Conservation (phyloP, 2,888 invertebrate species). For the Brachycybe producta region DNA sequence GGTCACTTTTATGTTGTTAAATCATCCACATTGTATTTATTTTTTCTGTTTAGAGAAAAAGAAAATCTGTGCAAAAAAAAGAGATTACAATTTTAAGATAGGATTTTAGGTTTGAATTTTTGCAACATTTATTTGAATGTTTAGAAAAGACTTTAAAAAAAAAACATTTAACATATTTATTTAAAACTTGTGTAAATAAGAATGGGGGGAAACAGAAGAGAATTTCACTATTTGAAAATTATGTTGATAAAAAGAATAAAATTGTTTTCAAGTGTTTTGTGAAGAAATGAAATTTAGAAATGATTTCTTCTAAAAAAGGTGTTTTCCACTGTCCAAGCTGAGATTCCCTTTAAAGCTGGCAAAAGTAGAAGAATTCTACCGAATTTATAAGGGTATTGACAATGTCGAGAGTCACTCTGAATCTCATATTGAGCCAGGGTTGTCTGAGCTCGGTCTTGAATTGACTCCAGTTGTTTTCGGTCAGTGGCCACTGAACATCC, state of each 20-base stretch:
- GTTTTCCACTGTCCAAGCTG: constrained; percentile 12
- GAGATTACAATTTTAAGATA: too few species aligned
- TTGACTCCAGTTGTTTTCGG: constrained; percentile 9
- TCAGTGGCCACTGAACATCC: neutral
- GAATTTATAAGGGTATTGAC: constrained; percentile 16
- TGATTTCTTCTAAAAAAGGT: constrained; percentile 14
- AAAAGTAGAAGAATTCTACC: constrained; percentile 12
- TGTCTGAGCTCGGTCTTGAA: constrained; percentile 16
- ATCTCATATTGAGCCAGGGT: constrained; percentile 16
- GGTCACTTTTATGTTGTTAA: too few species aligned
- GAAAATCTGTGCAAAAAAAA: too few species aligned
- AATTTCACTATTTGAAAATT: neutral
- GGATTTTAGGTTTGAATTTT: too few species aligned
- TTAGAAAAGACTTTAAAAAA: too few species aligned
- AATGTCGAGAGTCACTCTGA: constrained; percentile 11
- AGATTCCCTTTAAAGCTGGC: constrained; percentile 12
- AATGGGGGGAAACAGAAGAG: neutral
- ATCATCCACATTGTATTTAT: too few species aligned
- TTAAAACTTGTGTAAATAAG: too few species aligned
- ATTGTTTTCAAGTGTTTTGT: neutral
- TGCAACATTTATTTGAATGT: too few species aligned
- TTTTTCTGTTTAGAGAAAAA: too few species aligned
- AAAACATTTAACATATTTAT: too few species aligned
- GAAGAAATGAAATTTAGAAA: neutral
- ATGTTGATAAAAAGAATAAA: neutral